phyloP scores from a whole-genome alignment of 1,140 invertebrate species.

The Aphis gossypii region DNA sequence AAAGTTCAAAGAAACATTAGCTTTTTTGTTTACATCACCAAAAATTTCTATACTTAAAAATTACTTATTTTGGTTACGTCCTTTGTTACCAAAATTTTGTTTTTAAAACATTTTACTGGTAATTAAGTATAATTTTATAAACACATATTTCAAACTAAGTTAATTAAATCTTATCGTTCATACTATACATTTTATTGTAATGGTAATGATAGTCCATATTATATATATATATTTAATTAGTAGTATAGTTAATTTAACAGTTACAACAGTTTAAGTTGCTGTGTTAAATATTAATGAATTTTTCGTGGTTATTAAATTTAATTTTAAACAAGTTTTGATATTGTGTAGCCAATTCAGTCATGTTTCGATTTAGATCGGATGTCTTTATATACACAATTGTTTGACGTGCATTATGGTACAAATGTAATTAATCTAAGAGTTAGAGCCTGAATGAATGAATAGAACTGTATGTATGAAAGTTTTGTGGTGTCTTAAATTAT shows the following conservation, averaged over 20 bases:
- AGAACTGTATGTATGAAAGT: neutral
- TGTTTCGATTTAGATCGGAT: neutral
- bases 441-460: neutral
- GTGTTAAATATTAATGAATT: neutral
- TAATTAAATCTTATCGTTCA: neutral
- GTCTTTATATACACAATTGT: neutral
- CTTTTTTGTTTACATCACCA: neutral
- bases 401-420: neutral
- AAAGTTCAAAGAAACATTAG: neutral
- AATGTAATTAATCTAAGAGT: conserved; percentile 23
- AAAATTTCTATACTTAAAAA: neutral
- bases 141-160: neutral
- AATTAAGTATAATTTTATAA: neutral
- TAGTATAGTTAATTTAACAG: neutral
- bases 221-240: neutral
- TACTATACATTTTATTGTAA: neutral
- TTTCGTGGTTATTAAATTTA: neutral
- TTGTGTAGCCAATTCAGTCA: neutral
- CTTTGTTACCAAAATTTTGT: neutral
- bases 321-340: neutral
- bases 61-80: neutral
- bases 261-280: neutral
- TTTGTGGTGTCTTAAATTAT: neutral
- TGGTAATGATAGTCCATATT: neutral
- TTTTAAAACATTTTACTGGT: neutral